Percentiles rank a stretch among this genome's conserved stretches.
These are phyloP conservation scores for Noctuana brunneofusca DNA, from an alignment of 2,888 invertebrate genomes.

Conservation along the genomic window DNA sequence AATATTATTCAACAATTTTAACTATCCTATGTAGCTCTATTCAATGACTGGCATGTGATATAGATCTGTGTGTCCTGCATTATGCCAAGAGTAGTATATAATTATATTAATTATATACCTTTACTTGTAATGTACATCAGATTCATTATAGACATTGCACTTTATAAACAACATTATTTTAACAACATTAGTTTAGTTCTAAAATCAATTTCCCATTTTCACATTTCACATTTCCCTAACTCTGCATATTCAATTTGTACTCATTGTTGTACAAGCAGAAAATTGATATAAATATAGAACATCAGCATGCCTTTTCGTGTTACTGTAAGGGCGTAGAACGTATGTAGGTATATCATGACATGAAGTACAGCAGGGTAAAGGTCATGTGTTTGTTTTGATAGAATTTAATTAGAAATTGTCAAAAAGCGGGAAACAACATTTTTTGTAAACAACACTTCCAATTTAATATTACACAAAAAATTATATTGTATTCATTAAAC, in stretches of 20 bases:
- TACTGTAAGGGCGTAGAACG: neutral
- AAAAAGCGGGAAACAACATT: conserved; percentile 33
- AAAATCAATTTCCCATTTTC: too few species aligned
- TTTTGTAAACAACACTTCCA: conserved; percentile 3
- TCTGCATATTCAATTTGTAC: neutral
- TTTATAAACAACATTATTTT: too few species aligned
- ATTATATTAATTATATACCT: too few species aligned
- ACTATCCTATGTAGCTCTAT: too few species aligned
- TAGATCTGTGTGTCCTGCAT: too few species aligned
- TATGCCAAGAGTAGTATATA: too few species aligned
- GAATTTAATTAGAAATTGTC: conserved; percentile 9
- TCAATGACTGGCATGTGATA: too few species aligned
- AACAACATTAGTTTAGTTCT: too few species aligned
- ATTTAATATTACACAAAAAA: neutral
- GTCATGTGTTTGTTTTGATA: conserved; percentile 37
- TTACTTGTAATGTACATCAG: too few species aligned
- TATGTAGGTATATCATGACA: neutral
- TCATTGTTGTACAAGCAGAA: neutral
- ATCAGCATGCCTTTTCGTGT: neutral
- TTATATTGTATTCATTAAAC: neutral
- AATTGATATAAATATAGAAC: neutral
- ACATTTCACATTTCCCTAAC: too few species aligned
- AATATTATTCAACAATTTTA: too few species aligned
- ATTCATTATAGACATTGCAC: too few species aligned
- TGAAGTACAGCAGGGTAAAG: conserved; percentile 37